Percentiles rank a stretch among this genome's conserved stretches.
phyloP scores from a whole-genome alignment of 2,888 invertebrate genomes.

The Lysandra bellargus region DNA sequence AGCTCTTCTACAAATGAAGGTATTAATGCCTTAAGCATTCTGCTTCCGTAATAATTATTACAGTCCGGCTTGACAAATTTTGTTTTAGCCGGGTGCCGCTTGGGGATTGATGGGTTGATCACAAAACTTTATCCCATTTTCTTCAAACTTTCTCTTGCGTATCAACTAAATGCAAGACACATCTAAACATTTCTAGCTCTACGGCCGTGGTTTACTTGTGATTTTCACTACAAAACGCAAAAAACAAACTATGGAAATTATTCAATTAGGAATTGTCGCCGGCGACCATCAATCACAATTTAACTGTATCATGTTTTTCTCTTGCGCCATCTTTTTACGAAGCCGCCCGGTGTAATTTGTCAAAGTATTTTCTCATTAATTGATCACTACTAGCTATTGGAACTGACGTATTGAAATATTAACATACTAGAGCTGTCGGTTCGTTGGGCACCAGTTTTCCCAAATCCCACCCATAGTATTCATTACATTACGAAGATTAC shows the following conservation, averaged over 20 bases:
- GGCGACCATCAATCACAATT: constrained; percentile 74
- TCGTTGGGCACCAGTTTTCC: not conserved
- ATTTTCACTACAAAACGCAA: constrained; percentile 41
- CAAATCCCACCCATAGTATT: constrained; percentile 1
- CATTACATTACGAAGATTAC: not conserved
- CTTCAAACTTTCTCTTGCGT: not conserved
- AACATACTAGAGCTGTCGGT: constrained; percentile 55
- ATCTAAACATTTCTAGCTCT: not conserved
- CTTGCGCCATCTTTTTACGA: constrained; percentile 57
- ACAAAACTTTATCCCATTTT: no score
- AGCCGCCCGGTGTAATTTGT: constrained; percentile 68
- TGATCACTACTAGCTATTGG: constrained; percentile 47
- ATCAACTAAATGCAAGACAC: constrained; percentile 38
- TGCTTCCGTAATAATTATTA: no score
- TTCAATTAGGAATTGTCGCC: constrained; percentile 71
- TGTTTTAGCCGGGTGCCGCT: no score
- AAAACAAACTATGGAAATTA: constrained; percentile 51
- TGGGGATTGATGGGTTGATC: no score
- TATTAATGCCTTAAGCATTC: no score
- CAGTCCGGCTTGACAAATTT: no score
- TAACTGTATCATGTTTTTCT: constrained; percentile 73
- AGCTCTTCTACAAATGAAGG: no score
- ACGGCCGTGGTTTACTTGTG: not conserved
- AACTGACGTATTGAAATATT: constrained; percentile 52
- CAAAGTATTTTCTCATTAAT: constrained; percentile 69